phyloP scores from a whole-genome alignment of 2,797 vertebrate genomes.

The Vespertilio murinus region DNA sequence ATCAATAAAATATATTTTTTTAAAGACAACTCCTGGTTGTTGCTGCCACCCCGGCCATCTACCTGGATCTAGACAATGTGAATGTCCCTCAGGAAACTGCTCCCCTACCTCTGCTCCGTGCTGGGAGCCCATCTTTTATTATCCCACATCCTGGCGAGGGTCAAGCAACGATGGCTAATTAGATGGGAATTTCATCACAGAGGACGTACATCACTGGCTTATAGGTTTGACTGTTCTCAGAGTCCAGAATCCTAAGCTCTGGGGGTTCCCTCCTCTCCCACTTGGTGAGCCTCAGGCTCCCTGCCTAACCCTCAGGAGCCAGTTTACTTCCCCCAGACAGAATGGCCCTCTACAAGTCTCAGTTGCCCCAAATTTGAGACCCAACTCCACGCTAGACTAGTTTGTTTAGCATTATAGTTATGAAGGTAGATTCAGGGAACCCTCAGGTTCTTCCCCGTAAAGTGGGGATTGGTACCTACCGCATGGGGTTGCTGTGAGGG shows the following conservation, averaged over 20 bases:
- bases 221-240: not conserved
- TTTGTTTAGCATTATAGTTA: not conserved
- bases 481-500: not conserved
- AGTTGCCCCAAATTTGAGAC: not conserved
- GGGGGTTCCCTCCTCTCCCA: not conserved
- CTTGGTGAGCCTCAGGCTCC: not conserved
- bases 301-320: not conserved
- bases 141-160: not conserved
- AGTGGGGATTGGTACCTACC: not conserved
- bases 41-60: not conserved
- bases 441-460: not conserved
- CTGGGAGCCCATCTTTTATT: not conserved
- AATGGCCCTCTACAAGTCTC: not conserved
- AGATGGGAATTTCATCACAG: not conserved
- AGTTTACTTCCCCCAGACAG: not conserved
- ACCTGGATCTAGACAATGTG: not conserved
- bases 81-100: not conserved
- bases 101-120: not conserved
- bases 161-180: not conserved
- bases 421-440: not conserved
- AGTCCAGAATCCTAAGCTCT: not conserved
- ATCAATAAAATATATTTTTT: too few species aligned
- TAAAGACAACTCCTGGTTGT: not conserved
- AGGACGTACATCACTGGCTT: not conserved
- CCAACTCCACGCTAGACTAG: not conserved